These are phyloP conservation scores for Herminia tarsipennalis DNA, from an alignment of 2,888 invertebrate genomes.

Conservation along the genomic window DNA sequence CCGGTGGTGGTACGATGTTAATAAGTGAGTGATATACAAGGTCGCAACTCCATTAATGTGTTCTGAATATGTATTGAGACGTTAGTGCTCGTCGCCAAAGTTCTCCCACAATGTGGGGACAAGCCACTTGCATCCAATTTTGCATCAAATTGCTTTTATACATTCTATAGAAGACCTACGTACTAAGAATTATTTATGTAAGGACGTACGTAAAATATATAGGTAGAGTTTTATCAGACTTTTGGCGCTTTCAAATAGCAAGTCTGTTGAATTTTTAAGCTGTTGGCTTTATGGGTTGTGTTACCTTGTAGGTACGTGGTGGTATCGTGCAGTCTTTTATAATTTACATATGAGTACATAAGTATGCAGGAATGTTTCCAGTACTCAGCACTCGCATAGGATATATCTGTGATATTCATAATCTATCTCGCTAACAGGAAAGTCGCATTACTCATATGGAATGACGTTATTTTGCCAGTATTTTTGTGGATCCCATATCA, in stretches of 20 bases:
- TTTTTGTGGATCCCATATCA: too few relatives aligned
- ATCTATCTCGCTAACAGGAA: too few relatives aligned
- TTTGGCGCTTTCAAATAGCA: conserved; percentile 11
- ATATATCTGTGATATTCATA: neutral
- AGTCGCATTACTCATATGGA: too few relatives aligned
- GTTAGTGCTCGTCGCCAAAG: conserved; percentile 33
- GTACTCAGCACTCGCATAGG: neutral
- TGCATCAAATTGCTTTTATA: conserved; percentile 13
- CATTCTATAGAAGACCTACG: neutral
- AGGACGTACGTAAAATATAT: neutral
- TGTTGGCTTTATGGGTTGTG: conserved; percentile 1
- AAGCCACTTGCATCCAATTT: conserved; percentile 16
- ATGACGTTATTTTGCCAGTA: too few relatives aligned
- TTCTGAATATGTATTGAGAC: conserved; percentile 63
- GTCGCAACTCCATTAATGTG: conserved; percentile 50
- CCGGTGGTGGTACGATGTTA: conserved; percentile 6
- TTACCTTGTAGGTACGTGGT: neutral
- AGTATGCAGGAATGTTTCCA: too few relatives aligned
- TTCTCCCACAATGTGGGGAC: neutral
- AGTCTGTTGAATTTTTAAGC: conserved; percentile 13
- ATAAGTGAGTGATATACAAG: conserved; percentile 34
- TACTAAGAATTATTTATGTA: too few relatives aligned
- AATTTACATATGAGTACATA: conserved; percentile 10
- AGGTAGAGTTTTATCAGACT: conserved; percentile 7
- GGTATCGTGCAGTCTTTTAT: conserved; percentile 5